These are phyloP conservation scores for Phylloscopus trochiloides DNA, from an alignment of 2,113 vertebrate species.

Conservation along the genomic window DNA sequence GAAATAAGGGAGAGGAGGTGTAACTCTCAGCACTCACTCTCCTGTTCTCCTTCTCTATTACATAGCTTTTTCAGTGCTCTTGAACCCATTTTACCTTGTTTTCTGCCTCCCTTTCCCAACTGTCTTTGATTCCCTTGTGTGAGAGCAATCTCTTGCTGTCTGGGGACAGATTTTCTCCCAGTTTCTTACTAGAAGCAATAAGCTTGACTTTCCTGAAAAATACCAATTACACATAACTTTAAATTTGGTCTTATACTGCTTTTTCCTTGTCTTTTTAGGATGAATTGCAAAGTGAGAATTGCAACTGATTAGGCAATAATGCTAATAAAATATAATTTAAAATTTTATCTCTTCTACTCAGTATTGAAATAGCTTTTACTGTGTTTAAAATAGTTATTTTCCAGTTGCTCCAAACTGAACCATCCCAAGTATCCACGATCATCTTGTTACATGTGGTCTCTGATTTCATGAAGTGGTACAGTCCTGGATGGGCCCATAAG, in stretches of 20 bases:
- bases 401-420: background rate
- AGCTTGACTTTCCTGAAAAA: background rate
- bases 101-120: background rate
- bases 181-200: background rate
- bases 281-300: background rate
- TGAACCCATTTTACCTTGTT: background rate
- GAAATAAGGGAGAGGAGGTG: background rate
- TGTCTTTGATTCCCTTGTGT: background rate
- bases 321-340: background rate
- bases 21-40: background rate
- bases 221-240: background rate
- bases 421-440: background rate
- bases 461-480: background rate
- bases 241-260: background rate
- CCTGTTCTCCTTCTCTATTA: background rate
- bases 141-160: background rate
- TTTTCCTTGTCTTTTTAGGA: background rate
- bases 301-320: background rate
- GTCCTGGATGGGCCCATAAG: background rate
- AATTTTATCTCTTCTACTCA: background rate
- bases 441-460: background rate
- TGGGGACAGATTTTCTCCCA: background rate
- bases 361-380: background rate
- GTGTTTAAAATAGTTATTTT: background rate
- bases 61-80: background rate